phyloP scores from a whole-genome alignment of 1,140 invertebrate genomes.

The Drusus annulatus region DNA sequence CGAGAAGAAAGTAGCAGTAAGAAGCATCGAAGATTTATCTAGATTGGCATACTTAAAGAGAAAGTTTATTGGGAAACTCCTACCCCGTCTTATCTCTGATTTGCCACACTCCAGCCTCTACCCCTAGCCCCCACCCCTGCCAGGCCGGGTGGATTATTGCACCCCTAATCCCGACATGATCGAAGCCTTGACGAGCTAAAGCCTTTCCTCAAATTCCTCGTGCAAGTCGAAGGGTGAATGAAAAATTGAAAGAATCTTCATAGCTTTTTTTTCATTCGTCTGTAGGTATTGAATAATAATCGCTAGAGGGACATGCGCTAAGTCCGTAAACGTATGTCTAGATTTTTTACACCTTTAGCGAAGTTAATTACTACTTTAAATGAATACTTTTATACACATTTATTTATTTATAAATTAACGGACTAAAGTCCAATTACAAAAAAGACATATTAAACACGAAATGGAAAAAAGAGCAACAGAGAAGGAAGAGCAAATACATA shows the following conservation, averaged over 20 bases:
- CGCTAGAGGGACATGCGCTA: no score
- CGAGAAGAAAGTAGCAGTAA: no score
- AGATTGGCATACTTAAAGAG: conserved; percentile 3
- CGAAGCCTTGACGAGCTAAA: conserved; percentile 29
- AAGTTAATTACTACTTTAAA: no score
- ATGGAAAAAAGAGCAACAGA: no score
- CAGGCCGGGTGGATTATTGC: conserved; percentile 30
- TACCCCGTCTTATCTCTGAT: conserved; percentile 34
- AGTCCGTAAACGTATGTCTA: no score
- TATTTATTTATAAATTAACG: no score
- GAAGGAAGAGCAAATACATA: no score
- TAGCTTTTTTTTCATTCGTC: conserved; percentile 13
- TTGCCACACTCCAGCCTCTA: conserved; percentile 11
- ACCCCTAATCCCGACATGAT: conserved; percentile 40
- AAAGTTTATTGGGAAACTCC: conserved; percentile 42
- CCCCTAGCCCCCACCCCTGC: neutral
- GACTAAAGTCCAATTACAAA: no score
- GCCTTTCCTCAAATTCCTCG: conserved; percentile 2
- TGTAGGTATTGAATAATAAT: no score
- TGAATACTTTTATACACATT: no score
- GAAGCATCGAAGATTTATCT: conserved; percentile 16
- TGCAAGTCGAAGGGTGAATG: conserved; percentile 8
- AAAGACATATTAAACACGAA: no score
- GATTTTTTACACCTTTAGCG: no score
- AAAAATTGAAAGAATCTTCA: neutral